A percentile compares a stretch with the other conserved stretches of the same genome.
Conservation (phyloP, 2,113 vertebrate species). For the Macaca nemestrina region DNA sequence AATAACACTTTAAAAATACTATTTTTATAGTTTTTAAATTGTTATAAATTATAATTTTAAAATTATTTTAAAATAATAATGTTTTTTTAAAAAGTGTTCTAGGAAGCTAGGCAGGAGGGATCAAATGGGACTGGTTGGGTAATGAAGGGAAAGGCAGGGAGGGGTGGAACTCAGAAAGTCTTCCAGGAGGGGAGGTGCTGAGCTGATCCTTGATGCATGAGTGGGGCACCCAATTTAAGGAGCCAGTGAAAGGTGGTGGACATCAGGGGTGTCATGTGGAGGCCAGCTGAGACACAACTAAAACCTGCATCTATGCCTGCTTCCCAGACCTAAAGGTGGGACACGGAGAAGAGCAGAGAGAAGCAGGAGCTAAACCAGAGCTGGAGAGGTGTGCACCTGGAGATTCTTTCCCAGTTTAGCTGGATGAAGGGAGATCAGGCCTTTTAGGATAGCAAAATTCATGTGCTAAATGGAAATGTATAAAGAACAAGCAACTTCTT, state of each 20-base stretch:
- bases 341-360: not conserved
- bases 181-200: not conserved
- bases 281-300: not conserved
- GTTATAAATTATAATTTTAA: no score
- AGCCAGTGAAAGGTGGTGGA: not conserved
- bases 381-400: accelerated
- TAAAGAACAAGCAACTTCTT: not conserved
- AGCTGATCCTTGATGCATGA: not conserved
- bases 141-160: not conserved
- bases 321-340: not conserved
- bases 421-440: not conserved
- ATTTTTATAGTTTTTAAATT: no score
- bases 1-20: no score
- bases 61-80: no score
- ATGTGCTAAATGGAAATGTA: not conserved
- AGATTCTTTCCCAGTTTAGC: not conserved
- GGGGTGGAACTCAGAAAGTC: not conserved
- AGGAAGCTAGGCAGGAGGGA: not conserved
- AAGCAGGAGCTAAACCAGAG: no score
- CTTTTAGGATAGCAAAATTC: not conserved
- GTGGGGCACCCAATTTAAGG: not conserved
- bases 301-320: not conserved
- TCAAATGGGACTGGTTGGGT: not conserved
- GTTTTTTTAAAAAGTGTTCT: not conserved
- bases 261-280: not conserved